Conservation (phyloP, 2,797 vertebrate species). For the Darevskia nairensis region DNA sequence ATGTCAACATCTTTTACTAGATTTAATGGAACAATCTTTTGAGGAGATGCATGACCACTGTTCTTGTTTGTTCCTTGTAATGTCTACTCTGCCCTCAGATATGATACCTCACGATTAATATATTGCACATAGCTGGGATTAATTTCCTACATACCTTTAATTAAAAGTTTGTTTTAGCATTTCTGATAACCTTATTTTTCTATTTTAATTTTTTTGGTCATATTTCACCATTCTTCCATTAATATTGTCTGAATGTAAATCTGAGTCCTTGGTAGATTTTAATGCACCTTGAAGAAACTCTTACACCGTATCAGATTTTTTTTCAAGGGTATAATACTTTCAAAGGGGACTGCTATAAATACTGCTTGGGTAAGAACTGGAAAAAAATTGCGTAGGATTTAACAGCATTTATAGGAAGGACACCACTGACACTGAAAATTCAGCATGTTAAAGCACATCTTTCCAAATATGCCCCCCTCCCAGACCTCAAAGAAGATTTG, state of each 20-base stretch:
- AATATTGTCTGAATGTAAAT: slow-evolving; percentile 1
- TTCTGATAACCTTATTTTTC: slow-evolving; percentile 43
- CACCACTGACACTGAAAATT: not conserved
- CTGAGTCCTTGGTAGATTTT: slow-evolving; percentile 29
- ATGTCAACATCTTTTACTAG: not conserved
- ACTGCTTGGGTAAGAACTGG: slow-evolving; percentile 23
- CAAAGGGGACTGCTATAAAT: slow-evolving; percentile 60
- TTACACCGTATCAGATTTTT: slow-evolving; percentile 45
- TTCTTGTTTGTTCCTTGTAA: not conserved
- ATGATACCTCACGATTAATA: slow-evolving; percentile 43
- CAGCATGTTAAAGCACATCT: not conserved
- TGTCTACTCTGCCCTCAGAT: slow-evolving; percentile 26
- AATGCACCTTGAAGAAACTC: slow-evolving; percentile 37
- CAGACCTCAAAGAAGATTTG: not conserved
- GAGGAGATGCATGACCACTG: not conserved
- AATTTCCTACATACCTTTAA: slow-evolving; percentile 63
- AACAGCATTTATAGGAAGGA: slow-evolving; percentile 18
- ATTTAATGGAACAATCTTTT: not conserved
- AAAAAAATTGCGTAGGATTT: slow-evolving; percentile 27
- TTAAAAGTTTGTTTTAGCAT: slow-evolving; percentile 47
- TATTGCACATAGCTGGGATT: slow-evolving; percentile 55
- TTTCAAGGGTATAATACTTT: slow-evolving; percentile 48
- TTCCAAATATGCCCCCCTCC: not conserved
- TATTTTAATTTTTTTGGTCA: slow-evolving; percentile 28
- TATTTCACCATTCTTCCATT: not conserved